Percentiles rank a stretch among this genome's conserved stretches.
These are phyloP conservation scores for Lepidostoma basale DNA, from an alignment of 1,140 invertebrate genomes.

Conservation along the genomic window DNA sequence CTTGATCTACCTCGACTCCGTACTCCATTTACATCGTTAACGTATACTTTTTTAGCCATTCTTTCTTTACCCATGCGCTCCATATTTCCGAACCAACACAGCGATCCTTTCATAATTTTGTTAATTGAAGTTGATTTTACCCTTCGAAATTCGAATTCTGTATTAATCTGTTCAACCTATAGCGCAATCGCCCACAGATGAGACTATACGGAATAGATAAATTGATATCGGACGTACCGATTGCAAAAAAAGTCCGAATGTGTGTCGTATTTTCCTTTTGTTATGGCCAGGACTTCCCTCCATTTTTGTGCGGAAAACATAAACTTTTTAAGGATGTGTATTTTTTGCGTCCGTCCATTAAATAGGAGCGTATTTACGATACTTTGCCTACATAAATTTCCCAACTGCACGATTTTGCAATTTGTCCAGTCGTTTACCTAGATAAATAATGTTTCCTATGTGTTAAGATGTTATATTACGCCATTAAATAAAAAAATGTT, in stretches of 20 bases:
- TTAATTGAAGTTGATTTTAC: too few species aligned
- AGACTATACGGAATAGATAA: slow-evolving; percentile 17
- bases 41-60: too few species aligned
- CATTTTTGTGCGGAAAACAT: slow-evolving; percentile 24
- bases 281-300: slow-evolving; percentile 26
- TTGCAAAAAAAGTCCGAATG: slow-evolving; percentile 26
- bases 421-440: slow-evolving; percentile 5
- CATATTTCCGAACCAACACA: too few species aligned
- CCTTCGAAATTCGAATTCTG: too few species aligned
- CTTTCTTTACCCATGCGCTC: too few species aligned
- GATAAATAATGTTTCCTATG: too few species aligned
- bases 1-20: too few species aligned
- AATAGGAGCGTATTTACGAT: slow-evolving; percentile 7
- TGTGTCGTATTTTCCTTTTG: slow-evolving; percentile 29
- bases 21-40: too few species aligned
- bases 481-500: too few species aligned
- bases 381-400: slow-evolving; percentile 13
- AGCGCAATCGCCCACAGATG: neutral
- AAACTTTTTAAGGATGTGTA: slow-evolving; percentile 23
- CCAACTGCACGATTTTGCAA: slow-evolving; percentile 10
- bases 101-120: too few species aligned
- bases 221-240: slow-evolving; percentile 28
- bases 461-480: too few species aligned
- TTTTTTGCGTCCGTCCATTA: slow-evolving; percentile 13
- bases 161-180: too few species aligned